Conservation (phyloP, 2,113 vertebrate species). For the Brachypodius melanocephalos region DNA sequence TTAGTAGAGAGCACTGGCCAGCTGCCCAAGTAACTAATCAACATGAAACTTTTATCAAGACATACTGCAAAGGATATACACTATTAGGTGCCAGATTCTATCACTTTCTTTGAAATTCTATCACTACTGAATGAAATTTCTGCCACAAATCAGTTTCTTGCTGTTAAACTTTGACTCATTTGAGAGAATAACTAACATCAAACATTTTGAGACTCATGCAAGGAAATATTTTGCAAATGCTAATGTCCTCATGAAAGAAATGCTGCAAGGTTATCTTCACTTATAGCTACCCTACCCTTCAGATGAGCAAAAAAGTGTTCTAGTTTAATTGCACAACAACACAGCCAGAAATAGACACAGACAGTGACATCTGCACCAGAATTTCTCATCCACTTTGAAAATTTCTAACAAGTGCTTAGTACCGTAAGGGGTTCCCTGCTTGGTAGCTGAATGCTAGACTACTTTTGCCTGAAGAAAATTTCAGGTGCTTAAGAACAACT, state of each 20-base stretch:
- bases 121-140: not conserved
- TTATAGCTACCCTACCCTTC: not conserved
- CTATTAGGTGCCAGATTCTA: not conserved
- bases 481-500: not conserved
- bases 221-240: not conserved
- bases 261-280: not conserved
- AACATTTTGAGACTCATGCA: not conserved
- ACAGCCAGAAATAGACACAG: not conserved
- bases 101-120: not conserved
- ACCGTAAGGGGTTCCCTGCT: not conserved
- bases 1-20: not conserved
- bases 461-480: not conserved
- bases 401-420: not conserved
- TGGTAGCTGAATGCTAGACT: not conserved
- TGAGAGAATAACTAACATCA: not conserved
- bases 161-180: not conserved
- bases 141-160: not conserved
- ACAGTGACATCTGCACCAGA: not conserved
- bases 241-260: not conserved
- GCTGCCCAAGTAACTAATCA: conserved; percentile 18
- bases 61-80: not conserved
- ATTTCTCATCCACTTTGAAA: conserved; percentile 11
- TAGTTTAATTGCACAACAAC: conserved; percentile 28
- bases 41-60: conserved; percentile 7
- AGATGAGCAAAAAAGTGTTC: not conserved